Evolutionary conservation across 2,888 invertebrate genomes (phyloP), one percentile per base, ranked within the genome.

Genomic region (Heterodera filipjevi): DNA sequence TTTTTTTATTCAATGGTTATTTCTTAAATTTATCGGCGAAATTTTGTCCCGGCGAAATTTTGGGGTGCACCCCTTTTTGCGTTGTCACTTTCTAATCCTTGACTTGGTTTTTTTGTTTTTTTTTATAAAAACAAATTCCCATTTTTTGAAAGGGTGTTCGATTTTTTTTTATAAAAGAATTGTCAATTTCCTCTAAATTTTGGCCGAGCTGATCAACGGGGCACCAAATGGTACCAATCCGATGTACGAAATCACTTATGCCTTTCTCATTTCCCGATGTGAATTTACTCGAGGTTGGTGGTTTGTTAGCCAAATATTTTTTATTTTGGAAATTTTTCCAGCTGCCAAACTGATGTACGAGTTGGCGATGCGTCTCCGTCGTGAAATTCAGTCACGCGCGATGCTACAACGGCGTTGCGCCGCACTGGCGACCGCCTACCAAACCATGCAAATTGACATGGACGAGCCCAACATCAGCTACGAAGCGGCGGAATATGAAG

Each of bases 341-440:
- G 85, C 84, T 12, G 86, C 86, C 0, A 79, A 82, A 72, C 77
- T 82, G 12, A 83, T 85, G 85, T 84, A 86, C 71, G 84, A 84
- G 19, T 83, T 81, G 66, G 81, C 84, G 14, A 75, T 77, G 35
- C 81, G 82, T 22, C 78, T 87, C 32, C 80, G 81, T 32, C 70
- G 79, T 16, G 81, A 84, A 27, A 53, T 81, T 2, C 82, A 84
- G 64, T 82, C 82, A 0, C 75, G 81, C 3, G 86, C 82, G 22
- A 66, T 86, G 27, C 70, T 87, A 16, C 81, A 83, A n/a, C 82
- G 80, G 71, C 79, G 85, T 33, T 80, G 85, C 53, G 82, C 82
- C 53, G 82, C 81, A 2, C 80, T 87, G 46, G 82, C 86, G 10
- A 77, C 79, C 3, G 84, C 83, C 12, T 73, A 78, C 72, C 84